Conservation (phyloP, 1,140 invertebrate species). For the Drosophila nannoptera region DNA sequence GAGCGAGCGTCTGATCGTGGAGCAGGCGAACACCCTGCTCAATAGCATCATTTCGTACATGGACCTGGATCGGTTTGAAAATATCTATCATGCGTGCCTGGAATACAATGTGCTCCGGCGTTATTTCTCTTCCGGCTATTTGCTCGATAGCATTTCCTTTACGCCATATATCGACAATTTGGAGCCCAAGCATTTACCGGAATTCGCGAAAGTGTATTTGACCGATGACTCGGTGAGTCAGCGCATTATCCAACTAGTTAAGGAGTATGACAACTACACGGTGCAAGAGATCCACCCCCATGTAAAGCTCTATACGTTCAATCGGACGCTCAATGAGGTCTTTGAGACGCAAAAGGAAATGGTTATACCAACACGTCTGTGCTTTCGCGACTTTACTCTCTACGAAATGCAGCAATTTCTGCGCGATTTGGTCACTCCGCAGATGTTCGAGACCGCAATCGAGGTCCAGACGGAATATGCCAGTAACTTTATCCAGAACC, state of each 20-base stretch:
- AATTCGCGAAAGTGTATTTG: slow-evolving; percentile 56
- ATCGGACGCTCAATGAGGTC: slow-evolving; percentile 47
- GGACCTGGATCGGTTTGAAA: slow-evolving; percentile 43
- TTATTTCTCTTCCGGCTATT: slow-evolving; percentile 58
- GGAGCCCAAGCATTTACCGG: slow-evolving; percentile 45
- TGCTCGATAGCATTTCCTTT: slow-evolving; percentile 9
- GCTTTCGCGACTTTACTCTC: slow-evolving; percentile 71
- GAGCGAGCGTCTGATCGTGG: slow-evolving; percentile 57
- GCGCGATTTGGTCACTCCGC: slow-evolving; percentile 49
- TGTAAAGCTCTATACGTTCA: slow-evolving; percentile 54
- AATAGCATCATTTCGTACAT: slow-evolving; percentile 38
- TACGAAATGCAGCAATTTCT: slow-evolving; percentile 65
- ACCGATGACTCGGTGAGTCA: slow-evolving; percentile 61
- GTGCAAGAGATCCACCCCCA: slow-evolving; percentile 50
- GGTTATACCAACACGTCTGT: slow-evolving; percentile 57
- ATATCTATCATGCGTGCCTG: slow-evolving; percentile 57
- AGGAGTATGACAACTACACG: slow-evolving; percentile 49
- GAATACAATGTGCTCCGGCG: slow-evolving; percentile 61
- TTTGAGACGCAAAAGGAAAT: slow-evolving; percentile 52
- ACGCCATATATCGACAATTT: slow-evolving; percentile 14
- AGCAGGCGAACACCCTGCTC: slow-evolving; percentile 50
- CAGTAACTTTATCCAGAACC: background rate
- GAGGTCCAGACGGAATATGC: background rate
- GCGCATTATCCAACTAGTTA: slow-evolving; percentile 46
- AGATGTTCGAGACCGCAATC: slow-evolving; percentile 36